These are phyloP conservation scores for Bufo bufo DNA, from an alignment of 2,113 vertebrate genomes.

Conservation along the genomic window DNA sequence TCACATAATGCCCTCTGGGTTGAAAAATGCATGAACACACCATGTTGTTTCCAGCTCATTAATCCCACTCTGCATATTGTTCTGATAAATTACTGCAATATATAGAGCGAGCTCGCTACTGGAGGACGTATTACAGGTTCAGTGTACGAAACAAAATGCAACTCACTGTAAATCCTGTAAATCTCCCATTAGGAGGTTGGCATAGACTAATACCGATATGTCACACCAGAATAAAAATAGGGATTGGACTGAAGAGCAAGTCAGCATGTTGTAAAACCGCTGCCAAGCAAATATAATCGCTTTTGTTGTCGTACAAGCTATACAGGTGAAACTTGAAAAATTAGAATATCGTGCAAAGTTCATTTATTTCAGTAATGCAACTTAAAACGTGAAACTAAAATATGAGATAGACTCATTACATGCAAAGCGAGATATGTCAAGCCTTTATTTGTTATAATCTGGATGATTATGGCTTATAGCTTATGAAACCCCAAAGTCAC, in stretches of 20 bases:
- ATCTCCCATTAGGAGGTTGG: slow-evolving; percentile 8
- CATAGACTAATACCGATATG: neutral
- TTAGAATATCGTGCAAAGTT: too few relatives aligned
- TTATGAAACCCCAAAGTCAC: too few relatives aligned
- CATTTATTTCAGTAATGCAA: too few relatives aligned
- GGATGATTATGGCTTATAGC: too few relatives aligned
- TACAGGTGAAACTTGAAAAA: neutral
- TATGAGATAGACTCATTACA: too few relatives aligned
- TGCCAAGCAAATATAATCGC: neutral
- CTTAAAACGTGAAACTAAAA: too few relatives aligned
- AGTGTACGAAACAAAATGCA: neutral
- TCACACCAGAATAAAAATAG: neutral
- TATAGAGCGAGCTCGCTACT: slow-evolving; percentile 5
- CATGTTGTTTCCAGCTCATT: slow-evolving; percentile 39
- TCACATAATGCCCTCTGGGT: slow-evolving; percentile 26
- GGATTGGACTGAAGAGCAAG: neutral
- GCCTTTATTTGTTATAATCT: too few relatives aligned
- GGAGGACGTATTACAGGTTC: slow-evolving; percentile 5
- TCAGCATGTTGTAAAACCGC: neutral
- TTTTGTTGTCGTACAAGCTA: neutral
- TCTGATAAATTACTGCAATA: slow-evolving; percentile 8
- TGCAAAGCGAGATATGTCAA: too few relatives aligned
- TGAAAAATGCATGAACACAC: slow-evolving; percentile 16
- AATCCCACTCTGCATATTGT: slow-evolving; percentile 40
- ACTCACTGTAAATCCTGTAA: neutral